Evolutionary conservation across 2,888 invertebrate species (phyloP), one percentile per base, ranked within the genome.

Genomic region (Pterostichus madidus): DNA sequence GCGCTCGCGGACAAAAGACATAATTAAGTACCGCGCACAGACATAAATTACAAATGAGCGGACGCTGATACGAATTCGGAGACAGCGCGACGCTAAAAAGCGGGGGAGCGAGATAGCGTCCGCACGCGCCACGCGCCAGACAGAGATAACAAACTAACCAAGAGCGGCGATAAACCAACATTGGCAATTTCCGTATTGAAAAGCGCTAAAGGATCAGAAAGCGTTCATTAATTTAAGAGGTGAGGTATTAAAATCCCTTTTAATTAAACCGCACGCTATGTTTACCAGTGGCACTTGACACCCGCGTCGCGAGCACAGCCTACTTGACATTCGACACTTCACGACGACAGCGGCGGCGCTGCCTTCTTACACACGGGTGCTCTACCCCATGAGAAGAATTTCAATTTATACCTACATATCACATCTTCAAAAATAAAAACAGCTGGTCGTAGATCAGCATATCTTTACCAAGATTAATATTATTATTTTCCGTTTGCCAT

Each of bases 181-280:
- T 81, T 81, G 81, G 81, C 81, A 81, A 81, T 81, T 81, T 81
- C 81, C 81, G 81, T 75, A 81, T 71, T 81, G 81, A 75, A 81
- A 81, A 81, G 75, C 53, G 81, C 59, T 53, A 85, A 85, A 85
- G 85, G 85, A 85, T 85, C 84, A 85, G 85, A 85, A 86, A 85
- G 85, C 85, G 84, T 85, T 85, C 84, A 85, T 86, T 85, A 85
- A 81, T 81, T 85, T 85, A 84, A 84, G 84, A 85, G 85, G 85
- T 84, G 81, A 84, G 84, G 84, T 85, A 85, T 85, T 85, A 84
- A 85, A 86, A 85, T 85, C 85, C 85, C 86, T 85, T 86, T 86
- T 86, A 86, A 86, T 86, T 86, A 86, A 86, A 86, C 85, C 85
- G 85, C 85, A 84, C 85, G 84, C 85, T 85, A 84, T 84, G 85